A percentile compares a stretch with the other conserved stretches of the same genome.
phyloP scores from a whole-genome alignment of 2,888 invertebrate species.

The Crematogaster levior region DNA sequence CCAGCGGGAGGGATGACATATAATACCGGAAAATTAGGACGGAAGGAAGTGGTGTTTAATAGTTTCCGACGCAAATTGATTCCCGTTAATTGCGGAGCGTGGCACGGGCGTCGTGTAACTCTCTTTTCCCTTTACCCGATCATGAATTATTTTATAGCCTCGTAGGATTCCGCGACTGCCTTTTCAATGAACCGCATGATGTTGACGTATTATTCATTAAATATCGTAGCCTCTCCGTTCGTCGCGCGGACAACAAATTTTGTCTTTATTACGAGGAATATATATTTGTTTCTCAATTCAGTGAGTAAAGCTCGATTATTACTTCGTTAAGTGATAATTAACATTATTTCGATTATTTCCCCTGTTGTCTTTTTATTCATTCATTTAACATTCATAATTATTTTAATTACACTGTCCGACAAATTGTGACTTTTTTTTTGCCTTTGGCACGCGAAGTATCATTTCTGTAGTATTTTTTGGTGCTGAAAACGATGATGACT shows the following conservation, averaged over 20 bases:
- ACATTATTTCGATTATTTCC: not conserved
- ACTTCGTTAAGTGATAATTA: not conserved
- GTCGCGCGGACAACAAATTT: not conserved
- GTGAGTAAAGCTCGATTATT: not conserved
- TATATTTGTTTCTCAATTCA: not conserved
- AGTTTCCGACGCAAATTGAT: conserved; percentile 53
- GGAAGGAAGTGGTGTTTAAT: conserved; percentile 54
- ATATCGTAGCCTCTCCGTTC: not conserved
- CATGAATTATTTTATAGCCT: conserved; percentile 35
- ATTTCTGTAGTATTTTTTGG: too few relatives aligned
- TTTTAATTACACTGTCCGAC: too few relatives aligned
- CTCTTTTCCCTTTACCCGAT: not conserved
- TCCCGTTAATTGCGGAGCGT: conserved; percentile 42
- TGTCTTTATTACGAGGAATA: not conserved
- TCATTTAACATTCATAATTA: not conserved
- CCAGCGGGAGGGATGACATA: not conserved
- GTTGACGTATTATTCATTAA: conserved; percentile 33
- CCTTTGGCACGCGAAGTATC: too few relatives aligned
- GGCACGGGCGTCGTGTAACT: conserved; percentile 25
- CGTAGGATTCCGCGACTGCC: not conserved
- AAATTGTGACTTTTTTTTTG: too few relatives aligned
- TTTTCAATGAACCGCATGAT: conserved; percentile 2
- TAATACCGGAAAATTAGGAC: conserved; percentile 41
- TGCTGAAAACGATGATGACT: too few relatives aligned
- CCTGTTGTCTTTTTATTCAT: not conserved